Percentiles rank a stretch among this genome's conserved stretches.
phyloP scores from a whole-genome alignment of 1,140 invertebrate species.

The Lasioglossum baleicum region DNA sequence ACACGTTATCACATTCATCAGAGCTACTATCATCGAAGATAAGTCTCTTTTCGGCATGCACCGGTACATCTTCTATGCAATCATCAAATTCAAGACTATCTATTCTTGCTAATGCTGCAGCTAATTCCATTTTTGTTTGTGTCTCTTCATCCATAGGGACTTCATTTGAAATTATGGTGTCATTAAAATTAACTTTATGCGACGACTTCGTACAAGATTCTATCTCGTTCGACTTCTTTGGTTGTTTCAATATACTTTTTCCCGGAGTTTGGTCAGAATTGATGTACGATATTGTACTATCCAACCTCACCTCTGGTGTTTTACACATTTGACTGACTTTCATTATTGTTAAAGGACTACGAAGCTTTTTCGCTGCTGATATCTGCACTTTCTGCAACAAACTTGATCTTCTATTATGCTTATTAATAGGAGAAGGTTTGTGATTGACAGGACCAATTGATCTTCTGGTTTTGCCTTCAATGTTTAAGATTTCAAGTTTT shows the following conservation, averaged over 20 bases:
- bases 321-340: slow-evolving; percentile 70
- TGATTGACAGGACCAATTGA: background rate
- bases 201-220: slow-evolving; percentile 50
- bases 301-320: slow-evolving; percentile 70
- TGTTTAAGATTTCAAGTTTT: background rate
- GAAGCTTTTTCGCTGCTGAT: slow-evolving; percentile 34
- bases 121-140: slow-evolving; percentile 39
- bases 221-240: slow-evolving; percentile 38
- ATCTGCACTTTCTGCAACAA: slow-evolving; percentile 50
- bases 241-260: slow-evolving; percentile 73
- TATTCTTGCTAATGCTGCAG: slow-evolving; percentile 50
- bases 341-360: slow-evolving; percentile 67
- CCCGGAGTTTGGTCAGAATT: slow-evolving; percentile 74
- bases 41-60: slow-evolving; percentile 59
- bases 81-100: slow-evolving; percentile 53
- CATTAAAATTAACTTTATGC: slow-evolving; percentile 63
- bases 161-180: slow-evolving; percentile 50
- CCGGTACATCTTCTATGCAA: slow-evolving; percentile 3
- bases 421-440: background rate
- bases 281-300: slow-evolving; percentile 68
- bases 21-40: slow-evolving; percentile 63
- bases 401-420: background rate
- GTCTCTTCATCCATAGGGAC: slow-evolving; percentile 55
- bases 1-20: background rate
- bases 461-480: background rate